phyloP scores from a whole-genome alignment of 2,113 vertebrate genomes.

The Aleadryas rufinucha region DNA sequence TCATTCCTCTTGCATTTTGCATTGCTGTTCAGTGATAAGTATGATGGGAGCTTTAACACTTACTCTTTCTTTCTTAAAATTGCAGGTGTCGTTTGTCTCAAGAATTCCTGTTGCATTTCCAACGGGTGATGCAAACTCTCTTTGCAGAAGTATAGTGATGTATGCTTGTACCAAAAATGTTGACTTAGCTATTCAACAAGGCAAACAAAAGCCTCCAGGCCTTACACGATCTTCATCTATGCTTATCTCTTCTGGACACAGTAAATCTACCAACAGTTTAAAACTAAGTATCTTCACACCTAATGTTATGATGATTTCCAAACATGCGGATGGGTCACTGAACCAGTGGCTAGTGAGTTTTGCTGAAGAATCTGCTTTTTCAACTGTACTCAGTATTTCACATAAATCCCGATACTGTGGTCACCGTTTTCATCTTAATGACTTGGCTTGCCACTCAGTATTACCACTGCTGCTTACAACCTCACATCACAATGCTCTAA shows the following conservation, averaged over 20 bases:
- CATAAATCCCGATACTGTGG: constrained; percentile 97
- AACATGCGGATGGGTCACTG: constrained; percentile 93
- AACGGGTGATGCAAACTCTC: constrained; percentile 92
- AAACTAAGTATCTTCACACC: constrained; percentile 96
- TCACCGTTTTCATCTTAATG: constrained; percentile 97
- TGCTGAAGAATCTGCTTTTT: constrained; percentile 96
- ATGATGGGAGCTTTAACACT: neutral
- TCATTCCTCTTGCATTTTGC: neutral
- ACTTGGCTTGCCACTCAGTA: constrained; percentile 94
- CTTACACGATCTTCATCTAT: constrained; percentile 85
- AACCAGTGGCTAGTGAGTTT: constrained; percentile 98
- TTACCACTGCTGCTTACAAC: constrained; percentile 95
- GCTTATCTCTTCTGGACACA: constrained; percentile 83
- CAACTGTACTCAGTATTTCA: constrained; percentile 94
- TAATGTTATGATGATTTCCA: constrained; percentile 97
- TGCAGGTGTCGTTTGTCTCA: constrained; percentile 95
- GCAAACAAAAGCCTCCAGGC: constrained; percentile 82
- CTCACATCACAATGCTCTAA: constrained; percentile 93
- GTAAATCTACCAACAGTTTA: constrained; percentile 81
- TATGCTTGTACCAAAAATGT: constrained; percentile 98
- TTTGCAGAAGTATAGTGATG: constrained; percentile 95
- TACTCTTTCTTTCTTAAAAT: constrained; percentile 4
- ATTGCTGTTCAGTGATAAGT: neutral
- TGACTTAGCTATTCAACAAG: constrained; percentile 94
- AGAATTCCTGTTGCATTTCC: constrained; percentile 98